These are phyloP conservation scores for Cyprinodon variegatus DNA, from an alignment of 2,113 vertebrate species.

Conservation along the genomic window DNA sequence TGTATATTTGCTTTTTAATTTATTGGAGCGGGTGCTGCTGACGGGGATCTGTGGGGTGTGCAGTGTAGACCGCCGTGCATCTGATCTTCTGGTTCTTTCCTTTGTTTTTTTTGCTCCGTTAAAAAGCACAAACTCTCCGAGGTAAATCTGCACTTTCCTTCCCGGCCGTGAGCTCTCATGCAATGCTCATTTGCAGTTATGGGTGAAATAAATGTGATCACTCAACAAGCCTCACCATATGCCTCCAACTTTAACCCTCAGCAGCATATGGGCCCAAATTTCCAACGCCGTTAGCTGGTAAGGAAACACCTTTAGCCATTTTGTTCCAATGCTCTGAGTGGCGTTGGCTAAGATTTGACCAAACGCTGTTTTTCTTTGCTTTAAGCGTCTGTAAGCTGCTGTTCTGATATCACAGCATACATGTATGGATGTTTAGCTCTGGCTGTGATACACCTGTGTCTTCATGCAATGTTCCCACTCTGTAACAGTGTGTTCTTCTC, in stretches of 20 bases:
- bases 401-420: conserved; percentile 32
- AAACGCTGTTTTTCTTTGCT: conserved; percentile 28
- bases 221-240: background rate
- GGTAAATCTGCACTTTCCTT: conserved; percentile 12
- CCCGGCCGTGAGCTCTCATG: conserved; percentile 15
- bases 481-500: conserved; percentile 53
- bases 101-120: background rate
- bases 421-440: background rate
- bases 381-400: conserved; percentile 41
- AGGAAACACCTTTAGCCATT: background rate
- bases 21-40: conserved; percentile 48
- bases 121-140: background rate
- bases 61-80: conserved; percentile 1
- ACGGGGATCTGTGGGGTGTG: conserved; percentile 4
- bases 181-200: conserved; percentile 48
- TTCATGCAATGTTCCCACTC: conserved; percentile 31
- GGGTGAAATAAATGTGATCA: conserved; percentile 66
- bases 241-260: background rate
- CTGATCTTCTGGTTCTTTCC: conserved; percentile 3
- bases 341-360: conserved; percentile 5
- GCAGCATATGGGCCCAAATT: background rate
- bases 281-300: background rate
- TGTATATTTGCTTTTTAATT: conserved; percentile 48
- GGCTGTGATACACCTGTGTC: conserved; percentile 11
- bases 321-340: conserved; percentile 1